phyloP scores from a whole-genome alignment of 2,888 invertebrate genomes.

The Nomada fabriciana region DNA sequence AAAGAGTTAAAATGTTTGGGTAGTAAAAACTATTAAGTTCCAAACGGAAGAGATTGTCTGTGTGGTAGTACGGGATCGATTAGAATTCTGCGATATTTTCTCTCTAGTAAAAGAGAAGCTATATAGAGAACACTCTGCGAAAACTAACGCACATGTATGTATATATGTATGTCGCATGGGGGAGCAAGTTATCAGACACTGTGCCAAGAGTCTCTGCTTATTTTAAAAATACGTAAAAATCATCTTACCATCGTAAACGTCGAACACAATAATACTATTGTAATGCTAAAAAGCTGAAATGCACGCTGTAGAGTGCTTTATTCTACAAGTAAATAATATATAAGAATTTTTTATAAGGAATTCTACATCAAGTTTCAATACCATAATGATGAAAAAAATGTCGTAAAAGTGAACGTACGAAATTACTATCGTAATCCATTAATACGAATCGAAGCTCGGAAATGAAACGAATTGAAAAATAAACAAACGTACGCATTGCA shows the following conservation, averaged over 20 bases:
- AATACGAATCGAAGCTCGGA: no score
- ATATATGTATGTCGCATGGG: slow-evolving; percentile 20
- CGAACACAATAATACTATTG: slow-evolving; percentile 34
- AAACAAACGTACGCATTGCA: no score
- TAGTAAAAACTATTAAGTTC: neutral
- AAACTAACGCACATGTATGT: slow-evolving; percentile 52
- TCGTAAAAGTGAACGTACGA: no score
- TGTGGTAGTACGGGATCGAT: slow-evolving; percentile 51
- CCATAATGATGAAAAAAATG: no score
- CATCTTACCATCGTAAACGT: slow-evolving; percentile 38
- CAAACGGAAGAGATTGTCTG: slow-evolving; percentile 17
- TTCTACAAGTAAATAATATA: neutral
- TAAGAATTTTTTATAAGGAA: no score
- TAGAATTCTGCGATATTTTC: slow-evolving; percentile 63
- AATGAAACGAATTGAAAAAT: no score
- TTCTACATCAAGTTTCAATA: no score
- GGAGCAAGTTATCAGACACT: slow-evolving; percentile 62
- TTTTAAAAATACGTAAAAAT: slow-evolving; percentile 49
- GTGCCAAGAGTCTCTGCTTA: slow-evolving; percentile 54
- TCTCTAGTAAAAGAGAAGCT: slow-evolving; percentile 48
- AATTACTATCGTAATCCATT: no score
- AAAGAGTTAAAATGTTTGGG: slow-evolving; percentile 1
- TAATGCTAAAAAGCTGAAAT: neutral
- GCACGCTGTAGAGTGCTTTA: neutral
- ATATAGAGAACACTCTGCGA: slow-evolving; percentile 45